Evolutionary conservation across 2,888 invertebrate species (phyloP), one percentile per base, ranked within the genome.

Genomic region (Dryadula phaetusa): DNA sequence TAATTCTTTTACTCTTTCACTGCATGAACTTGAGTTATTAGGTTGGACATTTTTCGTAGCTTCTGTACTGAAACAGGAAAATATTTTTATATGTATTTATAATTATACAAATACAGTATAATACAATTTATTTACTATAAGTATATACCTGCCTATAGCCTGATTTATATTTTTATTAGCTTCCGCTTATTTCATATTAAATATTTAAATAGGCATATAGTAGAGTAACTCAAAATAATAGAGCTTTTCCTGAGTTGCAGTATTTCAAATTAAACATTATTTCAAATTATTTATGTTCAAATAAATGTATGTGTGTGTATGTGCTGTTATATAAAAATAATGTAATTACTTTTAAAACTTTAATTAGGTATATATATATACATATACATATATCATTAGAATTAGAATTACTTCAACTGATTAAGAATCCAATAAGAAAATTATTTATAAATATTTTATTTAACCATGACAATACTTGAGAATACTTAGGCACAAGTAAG

Each of bases 1-100:
- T 98, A 94, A 96, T 94, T 93, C 75, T 82, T 88, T 84, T 77
- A 81, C 80, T 83, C 82, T 80, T 81, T 83, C 79, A 77, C 75
- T 87, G 90, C 87, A 88, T 87, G 87, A 70, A 54, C 4, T 42
- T 42, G 47, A 32, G 14, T 0, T 40, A 22, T 42, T 25, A 22
- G 40, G 22, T 56, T 25, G 40, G 16, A 8, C 4, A 3, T 34
- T 54, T 54, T 37, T 22, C 40, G n/a, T 25, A n/a, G 22, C 20
- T 56, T 25, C 6, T 22, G 7, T 40, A 25, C 56, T 56, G 56
- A 56, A 56, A 56, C 22, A n/a, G 7, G 8, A 56, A 22, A 7
- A 37, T 54, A 34, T 54, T 18, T 20, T 32, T 34, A 14, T 20
- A 34, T 22, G 14, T 12, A 18, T 18, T 53, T 53, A 32, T 18